Evolutionary conservation across 2,888 invertebrate genomes (phyloP), one percentile per base, ranked within the genome.

Genomic region (Erebia ligea): DNA sequence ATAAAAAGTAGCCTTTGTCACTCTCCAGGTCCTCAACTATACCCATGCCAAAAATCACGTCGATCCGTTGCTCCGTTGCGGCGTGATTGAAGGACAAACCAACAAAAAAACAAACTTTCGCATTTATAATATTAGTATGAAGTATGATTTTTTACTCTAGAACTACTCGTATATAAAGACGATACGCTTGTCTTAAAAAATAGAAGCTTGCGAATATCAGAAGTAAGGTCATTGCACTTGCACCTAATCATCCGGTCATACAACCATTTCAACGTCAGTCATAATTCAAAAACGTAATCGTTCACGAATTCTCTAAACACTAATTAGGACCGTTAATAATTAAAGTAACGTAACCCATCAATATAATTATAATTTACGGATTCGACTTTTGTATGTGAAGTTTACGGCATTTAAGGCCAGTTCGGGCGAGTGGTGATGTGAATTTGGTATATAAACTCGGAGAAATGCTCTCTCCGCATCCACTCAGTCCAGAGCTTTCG

Each of bases 391-490:
- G 84, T 91, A 88, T 90, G 89, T 88, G 90, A 91, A 89, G 90
- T 87, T 90, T 86, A 88, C 42, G 76, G 80, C 80, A 84, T 84
- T 85, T 1, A 34, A 84, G 88, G 86, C 86, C 87, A 85, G 79
- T 80, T 80, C 73, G 80, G 74, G 73, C 83, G 82, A 83, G 86
- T 80, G 87, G 86, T 84, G 86, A 83, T 71, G 70, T 76, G 73
- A 73, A 73, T 75, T 76, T 75, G 75, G 84, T 92, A 92, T 92
- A 91, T 84, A 92, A 90, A 81, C 87, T 80, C 82, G 86, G 90
- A 89, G 92, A 92, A 92, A 92, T 91, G 88, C 92, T 92, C 87
- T 92, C 92, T 84, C 92, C 83, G 79, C 86, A 92, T 90, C 87
- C 91, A 92, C 82, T 91, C 85, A 84, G 72, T 82, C 79, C 84